These are phyloP conservation scores for Meteorus sp. DNA, from an alignment of 1,140 invertebrate genomes.

Conservation along the genomic window DNA sequence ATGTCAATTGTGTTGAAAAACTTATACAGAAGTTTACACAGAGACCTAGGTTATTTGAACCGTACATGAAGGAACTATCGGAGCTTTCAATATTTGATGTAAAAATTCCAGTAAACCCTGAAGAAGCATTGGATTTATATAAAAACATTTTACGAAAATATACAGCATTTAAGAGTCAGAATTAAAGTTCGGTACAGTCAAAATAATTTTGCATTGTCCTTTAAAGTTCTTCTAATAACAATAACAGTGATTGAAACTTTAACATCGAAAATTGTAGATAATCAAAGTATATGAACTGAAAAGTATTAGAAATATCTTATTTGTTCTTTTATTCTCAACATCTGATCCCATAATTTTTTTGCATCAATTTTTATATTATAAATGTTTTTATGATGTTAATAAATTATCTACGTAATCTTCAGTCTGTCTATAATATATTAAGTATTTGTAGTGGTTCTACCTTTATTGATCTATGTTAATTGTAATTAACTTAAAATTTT, in stretches of 20 bases:
- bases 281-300: no score
- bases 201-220: background rate
- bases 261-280: conserved; percentile 5
- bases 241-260: background rate
- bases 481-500: background rate
- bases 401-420: background rate
- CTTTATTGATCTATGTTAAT: conserved; percentile 1
- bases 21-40: conserved; percentile 6
- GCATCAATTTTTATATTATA: background rate
- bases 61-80: background rate
- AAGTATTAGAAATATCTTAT: no score
- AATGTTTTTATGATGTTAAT: conserved; percentile 1
- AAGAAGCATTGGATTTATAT: background rate
- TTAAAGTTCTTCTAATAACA: background rate
- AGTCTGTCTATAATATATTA: background rate
- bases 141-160: no score
- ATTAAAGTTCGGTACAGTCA: background rate
- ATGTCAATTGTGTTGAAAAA: background rate
- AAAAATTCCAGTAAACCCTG: background rate
- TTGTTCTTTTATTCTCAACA: background rate
- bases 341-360: background rate
- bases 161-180: background rate
- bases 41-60: conserved; percentile 4
- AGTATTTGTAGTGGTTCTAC: background rate
- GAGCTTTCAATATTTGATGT: background rate